These are phyloP conservation scores for Nebria brevicollis DNA, from an alignment of 2,888 invertebrate species.

Conservation along the genomic window DNA sequence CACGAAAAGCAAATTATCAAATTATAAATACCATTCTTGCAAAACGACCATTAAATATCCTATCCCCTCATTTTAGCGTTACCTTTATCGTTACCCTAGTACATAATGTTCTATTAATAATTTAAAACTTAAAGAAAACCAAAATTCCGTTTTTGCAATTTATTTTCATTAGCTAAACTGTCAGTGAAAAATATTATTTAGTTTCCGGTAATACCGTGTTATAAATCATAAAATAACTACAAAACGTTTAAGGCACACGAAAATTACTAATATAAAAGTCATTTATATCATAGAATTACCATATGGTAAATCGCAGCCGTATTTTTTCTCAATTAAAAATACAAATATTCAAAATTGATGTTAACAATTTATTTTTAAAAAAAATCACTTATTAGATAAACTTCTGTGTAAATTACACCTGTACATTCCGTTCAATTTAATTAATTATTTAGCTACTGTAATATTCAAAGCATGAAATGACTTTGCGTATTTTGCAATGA, in stretches of 20 bases:
- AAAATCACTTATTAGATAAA: neutral
- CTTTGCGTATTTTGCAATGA: neutral
- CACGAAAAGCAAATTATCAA: neutral
- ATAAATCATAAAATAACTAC: neutral
- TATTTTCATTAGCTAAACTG: neutral
- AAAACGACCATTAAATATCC: neutral
- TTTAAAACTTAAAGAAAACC: neutral
- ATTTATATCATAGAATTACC: neutral
- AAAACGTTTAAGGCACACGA: neutral
- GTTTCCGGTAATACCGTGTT: neutral
- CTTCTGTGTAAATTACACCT: neutral
- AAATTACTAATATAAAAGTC: neutral
- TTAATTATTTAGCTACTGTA: neutral
- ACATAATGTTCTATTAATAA: neutral
- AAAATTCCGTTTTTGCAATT: neutral
- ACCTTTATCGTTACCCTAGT: neutral
- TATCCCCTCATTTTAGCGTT: neutral
- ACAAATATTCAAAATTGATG: neutral
- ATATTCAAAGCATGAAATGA: neutral
- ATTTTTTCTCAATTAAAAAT: neutral
- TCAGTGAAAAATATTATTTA: constrained; percentile 1
- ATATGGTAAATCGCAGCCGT: neutral
- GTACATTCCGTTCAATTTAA: neutral
- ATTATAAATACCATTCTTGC: neutral
- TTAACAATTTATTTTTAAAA: neutral